A percentile compares a stretch with the other conserved stretches of the same genome.
Evolutionary conservation across 2,888 invertebrate genomes (phyloP).

Genomic region (Heliconius cydno): DNA sequence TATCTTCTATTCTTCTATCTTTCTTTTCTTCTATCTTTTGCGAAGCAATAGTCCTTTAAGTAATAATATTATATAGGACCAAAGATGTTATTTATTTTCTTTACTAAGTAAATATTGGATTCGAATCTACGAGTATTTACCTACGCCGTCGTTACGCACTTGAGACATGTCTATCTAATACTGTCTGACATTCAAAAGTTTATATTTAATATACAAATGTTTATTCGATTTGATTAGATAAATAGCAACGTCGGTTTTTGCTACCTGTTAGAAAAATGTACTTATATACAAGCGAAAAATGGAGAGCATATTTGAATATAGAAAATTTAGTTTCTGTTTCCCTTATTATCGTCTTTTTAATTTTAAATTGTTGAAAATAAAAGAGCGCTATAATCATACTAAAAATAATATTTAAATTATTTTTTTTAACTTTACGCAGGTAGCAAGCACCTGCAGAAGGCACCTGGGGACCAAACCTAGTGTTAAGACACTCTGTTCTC

Average conservation of each 20-base stretch:
- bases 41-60: no score
- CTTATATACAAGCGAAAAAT: neutral
- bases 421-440: no score
- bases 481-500: no score
- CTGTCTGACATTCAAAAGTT: neutral
- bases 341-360: no score
- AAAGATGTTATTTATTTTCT: neutral
- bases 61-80: neutral
- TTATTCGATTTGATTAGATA: conserved; percentile 13
- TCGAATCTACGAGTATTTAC: neutral
- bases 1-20: no score
- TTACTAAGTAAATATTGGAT: conserved; percentile 13
- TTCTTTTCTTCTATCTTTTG: no score
- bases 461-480: no score
- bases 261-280: neutral
- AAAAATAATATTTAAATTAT: no score
- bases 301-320: neutral
- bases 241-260: neutral
- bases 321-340: no score
- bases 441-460: no score
- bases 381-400: no score
- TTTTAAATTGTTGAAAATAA: no score
- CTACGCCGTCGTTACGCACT: conserved; percentile 3
- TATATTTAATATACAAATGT: neutral
- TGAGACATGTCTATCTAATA: neutral